Base-by-base conservation (phyloP, 2,888 invertebrate genomes). In the Endotricha flammealis region DNA sequence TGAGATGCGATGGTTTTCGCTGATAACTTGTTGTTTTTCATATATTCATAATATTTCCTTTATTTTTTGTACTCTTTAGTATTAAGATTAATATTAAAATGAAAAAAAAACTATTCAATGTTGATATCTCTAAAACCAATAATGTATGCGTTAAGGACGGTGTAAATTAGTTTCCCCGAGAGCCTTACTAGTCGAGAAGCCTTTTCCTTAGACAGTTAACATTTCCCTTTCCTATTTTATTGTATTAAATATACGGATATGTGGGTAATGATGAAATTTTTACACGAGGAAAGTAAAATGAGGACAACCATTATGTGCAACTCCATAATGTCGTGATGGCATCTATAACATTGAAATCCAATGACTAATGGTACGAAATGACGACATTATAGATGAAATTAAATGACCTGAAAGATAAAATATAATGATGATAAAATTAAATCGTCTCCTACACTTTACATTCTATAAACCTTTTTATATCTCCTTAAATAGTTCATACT, bases 1-100 rank as follows among this genome's bases (percentile, higher is more conserved):
- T 77, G 77, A 80, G 71, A 79, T 67, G 82, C 81, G 83, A 81
- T 73, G 59, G 61, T 70, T 67, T 75, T 82, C 85, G 83, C 81
- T 72, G 59, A 77, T 73, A 67, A 81, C 83, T 82, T 83, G 85
- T 86, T 86, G 86, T 81, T 85, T 82, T 85, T 82, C 81, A 81
- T 82, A 82, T 82, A 83, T 81, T 85, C 85, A 81, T 85, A 75
- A 83, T 79, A 81, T 82, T 86, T 86, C 85, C 86, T 86, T 86
- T 86, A 86, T 86, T 86, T 86, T 86, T 86, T 86, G 85, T 86
- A 86, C 86, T 86, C 85, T 86, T 85, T 86, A 86, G 83, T 80
- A 61, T 69, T 85, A 86, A 83, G 82, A 68, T 72, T 83, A 81
- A 85, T 80, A 80, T 80, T 82, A 79, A 79, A 72, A 62, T 60